Percentiles rank a stretch among this genome's conserved stretches.
Evolutionary conservation across 2,113 vertebrate species (phyloP).

Genomic region (Todiramphus chloris): DNA sequence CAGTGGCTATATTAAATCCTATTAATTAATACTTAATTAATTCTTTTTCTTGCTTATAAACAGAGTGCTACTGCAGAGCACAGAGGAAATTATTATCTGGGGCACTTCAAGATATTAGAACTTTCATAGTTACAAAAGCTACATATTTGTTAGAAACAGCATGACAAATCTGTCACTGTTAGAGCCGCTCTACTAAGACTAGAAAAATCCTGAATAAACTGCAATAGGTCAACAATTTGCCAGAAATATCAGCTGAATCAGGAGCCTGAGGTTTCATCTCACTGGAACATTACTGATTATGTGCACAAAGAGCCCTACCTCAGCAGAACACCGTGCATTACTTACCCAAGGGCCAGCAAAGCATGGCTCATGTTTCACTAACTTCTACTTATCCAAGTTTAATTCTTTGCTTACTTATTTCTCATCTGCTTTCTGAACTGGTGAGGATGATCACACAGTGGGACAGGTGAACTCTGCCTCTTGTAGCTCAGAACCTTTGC

Average conservation of each 20-base stretch:
- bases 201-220: conserved; percentile 40
- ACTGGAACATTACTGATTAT: conserved; percentile 4
- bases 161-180: conserved; percentile 32
- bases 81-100: neutral
- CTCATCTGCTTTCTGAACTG: neutral
- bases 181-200: conserved; percentile 12
- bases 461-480: neutral
- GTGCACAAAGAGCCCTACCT: conserved; percentile 4
- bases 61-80: neutral
- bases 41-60: conserved; percentile 15
- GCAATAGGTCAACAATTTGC: conserved; percentile 55
- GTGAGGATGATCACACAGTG: neutral
- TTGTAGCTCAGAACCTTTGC: neutral
- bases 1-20: neutral
- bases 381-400: neutral
- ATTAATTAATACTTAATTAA: conserved; percentile 44
- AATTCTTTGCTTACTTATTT: neutral
- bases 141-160: conserved; percentile 22
- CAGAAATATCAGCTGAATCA: conserved; percentile 63
- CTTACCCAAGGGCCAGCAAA: neutral
- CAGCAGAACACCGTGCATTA: conserved; percentile 24
- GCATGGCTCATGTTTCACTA: neutral
- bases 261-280: conserved; percentile 37
- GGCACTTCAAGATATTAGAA: neutral
- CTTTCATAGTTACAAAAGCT: neutral